Evolutionary conservation across 2,888 invertebrate genomes (phyloP), one percentile per base, ranked within the genome.

Genomic region (Drosophila planitibia): DNA sequence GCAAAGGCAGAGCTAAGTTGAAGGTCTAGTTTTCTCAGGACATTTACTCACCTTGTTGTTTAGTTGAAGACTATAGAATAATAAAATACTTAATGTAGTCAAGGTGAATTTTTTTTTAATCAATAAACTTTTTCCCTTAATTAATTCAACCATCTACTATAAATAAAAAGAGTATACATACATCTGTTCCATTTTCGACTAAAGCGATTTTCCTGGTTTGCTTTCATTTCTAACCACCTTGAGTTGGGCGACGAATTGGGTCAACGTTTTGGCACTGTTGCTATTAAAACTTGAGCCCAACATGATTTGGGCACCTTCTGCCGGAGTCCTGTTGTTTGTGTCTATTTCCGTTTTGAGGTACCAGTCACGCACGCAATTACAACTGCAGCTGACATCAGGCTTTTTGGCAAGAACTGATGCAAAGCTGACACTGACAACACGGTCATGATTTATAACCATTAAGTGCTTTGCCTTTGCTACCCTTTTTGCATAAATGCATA

Each of bases 191-290:
- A 22, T 22, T 32, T 41, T n/a, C 16, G 19, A 2, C 39, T 53
- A 12, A 6, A 14, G 22, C 33, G 3, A 14, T 30, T 64, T 65
- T 32, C 22, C 30, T 39, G 52, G 28, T 32, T 39, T 35, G 47
- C 41, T 44, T 71, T 59, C 52, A 53, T 69, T 82, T 74, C 67
- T 72, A 82, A 70, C 59, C 75, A 71, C 59, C 74, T 70, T 69
- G 65, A 61, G 70, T 75, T 61, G 70, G 72, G 70, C 25, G 72
- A 44, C 22, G 35, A 89, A 79, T 81, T 89, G 65, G 88, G 89
- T 87, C 89, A 89, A 71, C 74, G 77, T 49, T 64, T 76, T 67
- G 72, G 65, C 60, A 66, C 68, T 76, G 70, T 76, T 81, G 73
- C 75, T 59, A 66, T 70, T 76, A 79, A 62, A 69, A 68, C 52